Evolutionary conservation across 2,113 vertebrate genomes (phyloP).

Genomic region (Setophaga kirtlandii): DNA sequence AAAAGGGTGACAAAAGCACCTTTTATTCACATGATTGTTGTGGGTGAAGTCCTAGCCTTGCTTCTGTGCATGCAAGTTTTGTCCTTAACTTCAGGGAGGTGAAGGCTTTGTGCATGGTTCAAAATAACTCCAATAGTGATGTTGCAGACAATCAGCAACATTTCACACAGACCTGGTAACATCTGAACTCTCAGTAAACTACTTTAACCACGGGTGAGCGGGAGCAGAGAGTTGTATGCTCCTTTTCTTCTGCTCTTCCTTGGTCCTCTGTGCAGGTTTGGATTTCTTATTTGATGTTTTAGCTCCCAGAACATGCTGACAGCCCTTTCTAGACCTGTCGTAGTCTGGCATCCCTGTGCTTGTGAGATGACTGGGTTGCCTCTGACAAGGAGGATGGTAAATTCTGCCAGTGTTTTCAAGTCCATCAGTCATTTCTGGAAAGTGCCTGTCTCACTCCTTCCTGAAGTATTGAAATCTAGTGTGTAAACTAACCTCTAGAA

Average conservation of each 20-base stretch:
- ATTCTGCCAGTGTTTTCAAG: background rate
- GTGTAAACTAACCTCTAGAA: background rate
- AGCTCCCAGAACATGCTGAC: background rate
- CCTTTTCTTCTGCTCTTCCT: background rate
- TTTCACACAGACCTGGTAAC: background rate
- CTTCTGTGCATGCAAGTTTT: background rate
- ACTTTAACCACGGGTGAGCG: fast-evolving
- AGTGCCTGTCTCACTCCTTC: background rate
- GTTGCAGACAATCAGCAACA: background rate
- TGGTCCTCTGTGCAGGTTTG: background rate
- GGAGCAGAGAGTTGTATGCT: fast-evolving
- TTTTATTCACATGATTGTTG: background rate
- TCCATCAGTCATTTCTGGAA: background rate
- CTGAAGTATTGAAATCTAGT: background rate
- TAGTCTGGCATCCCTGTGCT: background rate
- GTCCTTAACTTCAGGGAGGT: background rate
- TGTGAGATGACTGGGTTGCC: background rate
- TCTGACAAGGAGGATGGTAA: background rate
- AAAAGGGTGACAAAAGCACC: constrained; percentile 19
- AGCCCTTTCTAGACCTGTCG: background rate
- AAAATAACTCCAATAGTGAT: background rate
- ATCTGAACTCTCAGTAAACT: background rate
- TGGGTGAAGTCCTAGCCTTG: background rate
- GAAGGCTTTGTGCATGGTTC: background rate
- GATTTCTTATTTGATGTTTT: background rate